Evolutionary conservation across 2,888 invertebrate species (phyloP).

Genomic region (Dione vanillae): DNA sequence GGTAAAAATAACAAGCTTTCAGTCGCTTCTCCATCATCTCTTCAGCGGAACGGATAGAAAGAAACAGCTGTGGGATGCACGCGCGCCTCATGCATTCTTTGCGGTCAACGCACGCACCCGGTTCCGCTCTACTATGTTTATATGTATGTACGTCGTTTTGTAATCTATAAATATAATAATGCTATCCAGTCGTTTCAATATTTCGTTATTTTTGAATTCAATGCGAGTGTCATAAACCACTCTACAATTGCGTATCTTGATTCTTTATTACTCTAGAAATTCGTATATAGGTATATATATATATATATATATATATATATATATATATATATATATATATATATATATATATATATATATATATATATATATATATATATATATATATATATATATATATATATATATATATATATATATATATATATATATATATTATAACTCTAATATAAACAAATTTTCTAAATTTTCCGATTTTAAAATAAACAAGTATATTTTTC

Average conservation of each 20-base stretch:
- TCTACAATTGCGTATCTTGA: constrained; percentile 30
- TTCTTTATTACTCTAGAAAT: constrained; percentile 29
- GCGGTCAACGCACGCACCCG: constrained; percentile 72
- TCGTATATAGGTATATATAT: too few relatives aligned
- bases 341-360: too few relatives aligned
- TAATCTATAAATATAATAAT: constrained; percentile 45
- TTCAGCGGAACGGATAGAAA: constrained; percentile 54
- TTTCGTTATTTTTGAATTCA: constrained; percentile 41
- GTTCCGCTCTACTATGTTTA: constrained; percentile 49
- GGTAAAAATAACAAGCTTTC: constrained; percentile 25
- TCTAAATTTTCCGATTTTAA: too few relatives aligned
- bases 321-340: too few relatives aligned
- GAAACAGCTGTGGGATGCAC: constrained; percentile 61
- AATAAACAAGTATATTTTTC: too few relatives aligned
- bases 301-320: too few relatives aligned
- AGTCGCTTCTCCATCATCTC: constrained; percentile 33
- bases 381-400: too few relatives aligned
- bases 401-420: too few relatives aligned
- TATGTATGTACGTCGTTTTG: constrained; percentile 38
- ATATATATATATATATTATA: too few relatives aligned
- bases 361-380: too few relatives aligned
- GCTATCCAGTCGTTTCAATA: constrained; percentile 37
- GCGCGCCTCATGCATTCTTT: constrained; percentile 66
- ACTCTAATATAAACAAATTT: too few relatives aligned
- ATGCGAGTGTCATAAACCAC: constrained; percentile 35